Conservation (phyloP, 2,888 invertebrate genomes). For the Oligia strigilis region DNA sequence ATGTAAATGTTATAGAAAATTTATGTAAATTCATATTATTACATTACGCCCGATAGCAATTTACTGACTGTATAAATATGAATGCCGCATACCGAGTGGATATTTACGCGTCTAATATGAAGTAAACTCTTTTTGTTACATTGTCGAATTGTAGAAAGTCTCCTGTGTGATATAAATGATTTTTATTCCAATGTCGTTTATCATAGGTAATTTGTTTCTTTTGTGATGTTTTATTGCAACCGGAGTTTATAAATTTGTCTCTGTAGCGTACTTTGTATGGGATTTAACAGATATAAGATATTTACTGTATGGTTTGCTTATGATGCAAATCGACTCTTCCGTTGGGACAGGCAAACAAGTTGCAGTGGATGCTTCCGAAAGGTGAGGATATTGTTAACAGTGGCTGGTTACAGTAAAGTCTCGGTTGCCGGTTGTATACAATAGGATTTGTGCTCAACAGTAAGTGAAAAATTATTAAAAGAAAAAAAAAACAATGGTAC, state of each 20-base stretch:
- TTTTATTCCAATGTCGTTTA: slow-evolving; percentile 62
- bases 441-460: background rate
- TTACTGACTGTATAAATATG: slow-evolving; percentile 85
- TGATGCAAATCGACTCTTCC: slow-evolving; percentile 56
- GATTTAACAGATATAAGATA: slow-evolving; percentile 29
- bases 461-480: background rate
- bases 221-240: slow-evolving; percentile 66
- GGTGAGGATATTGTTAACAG: slow-evolving; percentile 12
- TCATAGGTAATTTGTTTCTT: slow-evolving; percentile 66
- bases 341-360: slow-evolving; percentile 32
- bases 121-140: slow-evolving; percentile 70
- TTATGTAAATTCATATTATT: slow-evolving; percentile 89
- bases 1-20: slow-evolving; percentile 89
- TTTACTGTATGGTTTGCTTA: slow-evolving; percentile 45
- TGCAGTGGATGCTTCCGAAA: slow-evolving; percentile 16
- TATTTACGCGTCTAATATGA: slow-evolving; percentile 74
- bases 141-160: slow-evolving; percentile 72
- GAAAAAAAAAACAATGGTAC: too few species aligned
- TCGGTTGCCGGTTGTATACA: background rate
- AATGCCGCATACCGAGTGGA: slow-evolving; percentile 79
- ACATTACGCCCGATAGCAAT: slow-evolving; percentile 86
- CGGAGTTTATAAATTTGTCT: slow-evolving; percentile 65
- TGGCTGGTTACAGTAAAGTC: background rate
- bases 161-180: slow-evolving; percentile 63
- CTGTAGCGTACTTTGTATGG: slow-evolving; percentile 41